Base-by-base conservation (phyloP, 2,797 vertebrate species). In the Cynodonichthys magdalenae region DNA sequence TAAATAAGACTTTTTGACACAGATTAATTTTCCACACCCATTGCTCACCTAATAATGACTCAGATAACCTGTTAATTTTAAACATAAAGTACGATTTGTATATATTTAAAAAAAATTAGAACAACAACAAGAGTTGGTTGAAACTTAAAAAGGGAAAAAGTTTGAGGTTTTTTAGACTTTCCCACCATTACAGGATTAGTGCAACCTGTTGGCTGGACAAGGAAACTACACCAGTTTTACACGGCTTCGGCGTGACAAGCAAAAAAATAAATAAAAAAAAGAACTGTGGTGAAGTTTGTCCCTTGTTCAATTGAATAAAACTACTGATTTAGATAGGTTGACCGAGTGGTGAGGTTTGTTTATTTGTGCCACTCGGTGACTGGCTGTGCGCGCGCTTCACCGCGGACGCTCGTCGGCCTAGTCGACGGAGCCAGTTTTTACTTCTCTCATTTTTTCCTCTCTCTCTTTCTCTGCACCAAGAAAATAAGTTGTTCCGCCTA, bases 151-250 rank as follows among this genome's bases (percentile, higher is more conserved):
- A 54, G 15, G 0, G 3, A 24, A 74, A 45, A 69, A 82, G 60
- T 83, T 86, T 20, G 3, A 42, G 12, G 8, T 74, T 80, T 75
- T 42, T 52, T 62, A 48, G 57, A 74, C 71, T 79, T 78, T 69
- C 14, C 64, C 7, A 49, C 27, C 12, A 9, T n/a, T 12, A 17
- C 39, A 46, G 62, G 72, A 65, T 86, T 80, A 89, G 86, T 90
- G 90, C 90, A 88, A 92, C 92, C 92, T 94, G 90, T 93, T 92
- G 91, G 89, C 64, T 71, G 51, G 47, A 6, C 45, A 4, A 7
- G 18, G 81, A 74, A 77, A 93, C 51, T 92, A 82, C 91, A 87
- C 45, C 39, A 8, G 65, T 17, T 55, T 24, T 70, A 28, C 73
- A 82, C 62, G 52, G 53, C 71, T 67, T 15, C 63, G 62, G 24